These are phyloP conservation scores for Esox niger DNA, from an alignment of 2,113 vertebrate species.

Conservation along the genomic window DNA sequence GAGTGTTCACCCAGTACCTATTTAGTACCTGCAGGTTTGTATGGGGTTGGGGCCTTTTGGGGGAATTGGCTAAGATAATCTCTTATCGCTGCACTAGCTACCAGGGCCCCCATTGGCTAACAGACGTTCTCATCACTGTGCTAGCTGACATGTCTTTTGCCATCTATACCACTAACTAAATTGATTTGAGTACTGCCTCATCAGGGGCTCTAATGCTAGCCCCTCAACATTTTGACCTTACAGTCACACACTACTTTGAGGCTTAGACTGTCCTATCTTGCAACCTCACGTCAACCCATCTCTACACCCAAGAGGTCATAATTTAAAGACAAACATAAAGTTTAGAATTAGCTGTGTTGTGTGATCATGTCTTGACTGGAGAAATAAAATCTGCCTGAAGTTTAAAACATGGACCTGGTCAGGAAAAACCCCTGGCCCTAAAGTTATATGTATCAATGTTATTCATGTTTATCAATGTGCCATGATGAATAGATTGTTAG, in stretches of 20 bases:
- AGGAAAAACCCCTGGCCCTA: no score
- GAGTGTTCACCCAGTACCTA: not conserved
- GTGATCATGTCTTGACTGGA: no score
- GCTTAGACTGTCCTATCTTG: no score
- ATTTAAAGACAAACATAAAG: no score
- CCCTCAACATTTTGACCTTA: constrained; percentile 55
- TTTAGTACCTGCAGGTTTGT: not conserved
- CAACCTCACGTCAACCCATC: no score
- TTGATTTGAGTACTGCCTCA: constrained; percentile 25
- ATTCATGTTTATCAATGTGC: not conserved
- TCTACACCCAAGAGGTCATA: no score
- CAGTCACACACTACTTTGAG: no score
- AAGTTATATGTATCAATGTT: constrained; percentile 11
- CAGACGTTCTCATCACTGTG: constrained; percentile 21
- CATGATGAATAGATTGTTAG: constrained; percentile 17
- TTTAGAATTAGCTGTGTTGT: no score
- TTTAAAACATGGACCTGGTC: no score
- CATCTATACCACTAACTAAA: constrained; percentile 10
- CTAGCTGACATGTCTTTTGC: constrained; percentile 11
- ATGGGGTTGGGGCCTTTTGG: constrained; percentile 32
- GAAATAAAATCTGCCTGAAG: no score
- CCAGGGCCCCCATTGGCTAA: constrained; percentile 30
- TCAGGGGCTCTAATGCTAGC: constrained; percentile 34
- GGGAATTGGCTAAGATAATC: no score
- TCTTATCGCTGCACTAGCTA: no score